phyloP scores from a whole-genome alignment of 1,140 invertebrate species.

The Gonioctena quinquepunctata region DNA sequence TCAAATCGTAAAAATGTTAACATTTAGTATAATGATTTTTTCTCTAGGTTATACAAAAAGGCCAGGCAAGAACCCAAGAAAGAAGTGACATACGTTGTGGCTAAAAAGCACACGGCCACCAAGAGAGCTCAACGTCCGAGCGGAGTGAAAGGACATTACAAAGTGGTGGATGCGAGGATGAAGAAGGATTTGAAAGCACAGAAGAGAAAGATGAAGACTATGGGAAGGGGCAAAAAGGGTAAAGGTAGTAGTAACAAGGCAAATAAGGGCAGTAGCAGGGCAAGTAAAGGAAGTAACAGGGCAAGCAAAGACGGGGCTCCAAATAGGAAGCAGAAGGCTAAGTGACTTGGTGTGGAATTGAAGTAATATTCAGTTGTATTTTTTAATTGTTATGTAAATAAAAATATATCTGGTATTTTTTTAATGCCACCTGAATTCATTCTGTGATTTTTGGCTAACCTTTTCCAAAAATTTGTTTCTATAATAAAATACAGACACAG shows the following conservation, averaged over 20 bases:
- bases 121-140: slow-evolving; percentile 78
- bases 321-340: background rate
- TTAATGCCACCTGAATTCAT: too few species aligned
- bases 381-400: too few species aligned
- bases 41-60: slow-evolving; percentile 88
- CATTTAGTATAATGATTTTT: too few species aligned
- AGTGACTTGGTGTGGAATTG: background rate
- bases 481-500: too few species aligned
- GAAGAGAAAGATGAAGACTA: slow-evolving; percentile 67
- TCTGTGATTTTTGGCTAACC: too few species aligned
- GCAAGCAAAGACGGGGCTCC: background rate
- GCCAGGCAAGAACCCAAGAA: slow-evolving; percentile 82
- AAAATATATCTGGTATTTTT: too few species aligned
- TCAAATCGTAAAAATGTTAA: too few species aligned
- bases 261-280: background rate
- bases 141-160: slow-evolving; percentile 90
- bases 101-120: slow-evolving; percentile 83
- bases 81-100: slow-evolving; percentile 92
- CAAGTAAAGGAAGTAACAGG: background rate
- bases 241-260: slow-evolving; percentile 19
- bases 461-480: too few species aligned
- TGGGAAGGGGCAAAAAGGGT: slow-evolving; percentile 42
- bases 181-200: slow-evolving; percentile 87
- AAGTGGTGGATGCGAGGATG: slow-evolving; percentile 92
- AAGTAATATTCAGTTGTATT: too few species aligned